phyloP scores from a whole-genome alignment of 2,113 vertebrate genomes.

The Actenoides hombroni region DNA sequence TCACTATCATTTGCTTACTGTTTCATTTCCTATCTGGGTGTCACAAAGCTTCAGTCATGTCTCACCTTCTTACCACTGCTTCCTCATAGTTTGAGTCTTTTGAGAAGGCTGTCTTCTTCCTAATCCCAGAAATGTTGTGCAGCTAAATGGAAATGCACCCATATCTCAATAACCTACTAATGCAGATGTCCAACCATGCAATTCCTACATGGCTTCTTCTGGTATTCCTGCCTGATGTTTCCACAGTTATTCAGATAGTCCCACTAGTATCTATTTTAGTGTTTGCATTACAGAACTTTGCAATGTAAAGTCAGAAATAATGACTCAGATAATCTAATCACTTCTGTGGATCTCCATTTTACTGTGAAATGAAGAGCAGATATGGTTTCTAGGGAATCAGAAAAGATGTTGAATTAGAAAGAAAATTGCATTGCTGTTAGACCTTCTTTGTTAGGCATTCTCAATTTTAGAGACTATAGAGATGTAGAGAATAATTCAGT shows the following conservation, averaged over 20 bases:
- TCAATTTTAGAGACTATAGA: background rate
- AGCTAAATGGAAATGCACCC: background rate
- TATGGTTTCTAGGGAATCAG: background rate
- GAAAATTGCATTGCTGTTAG: background rate
- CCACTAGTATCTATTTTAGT: background rate
- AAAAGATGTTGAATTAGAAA: background rate
- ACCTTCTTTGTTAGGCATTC: background rate
- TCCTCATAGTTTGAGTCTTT: background rate
- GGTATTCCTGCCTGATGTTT: background rate
- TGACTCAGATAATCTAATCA: background rate
- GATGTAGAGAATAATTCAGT: background rate
- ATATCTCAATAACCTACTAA: background rate
- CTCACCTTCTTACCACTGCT: background rate
- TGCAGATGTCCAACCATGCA: fast-evolving
- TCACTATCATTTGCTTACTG: background rate
- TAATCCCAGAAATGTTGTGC: background rate
- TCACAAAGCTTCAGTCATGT: background rate
- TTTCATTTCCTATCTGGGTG: background rate
- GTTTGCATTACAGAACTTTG: background rate
- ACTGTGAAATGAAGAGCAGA: background rate
- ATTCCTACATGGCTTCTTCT: background rate
- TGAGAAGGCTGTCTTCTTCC: background rate
- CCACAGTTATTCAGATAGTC: background rate
- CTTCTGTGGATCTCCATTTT: background rate
- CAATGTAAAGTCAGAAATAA: background rate